phyloP scores from a whole-genome alignment of 1,140 invertebrate genomes.

The Hylaeus anthracinus region DNA sequence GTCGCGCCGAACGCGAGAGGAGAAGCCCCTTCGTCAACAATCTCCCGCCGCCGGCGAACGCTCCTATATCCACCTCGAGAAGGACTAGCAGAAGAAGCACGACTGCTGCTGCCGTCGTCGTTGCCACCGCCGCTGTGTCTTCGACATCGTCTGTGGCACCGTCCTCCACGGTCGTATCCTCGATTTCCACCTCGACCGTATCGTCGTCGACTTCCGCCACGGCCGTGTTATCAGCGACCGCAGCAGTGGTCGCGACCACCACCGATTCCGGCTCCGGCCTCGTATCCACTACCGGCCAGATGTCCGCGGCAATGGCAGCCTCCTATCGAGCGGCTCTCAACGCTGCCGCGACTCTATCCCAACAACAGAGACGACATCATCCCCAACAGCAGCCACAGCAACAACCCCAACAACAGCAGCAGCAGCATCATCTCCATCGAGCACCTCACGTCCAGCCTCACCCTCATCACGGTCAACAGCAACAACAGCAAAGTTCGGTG shows the following conservation, averaged over 20 bases:
- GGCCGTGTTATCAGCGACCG: slow-evolving; percentile 52
- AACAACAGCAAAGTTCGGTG: slow-evolving; percentile 70
- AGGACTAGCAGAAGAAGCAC: slow-evolving; percentile 55
- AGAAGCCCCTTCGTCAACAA: slow-evolving; percentile 89
- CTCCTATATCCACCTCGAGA: slow-evolving; percentile 61
- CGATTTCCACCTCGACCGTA: slow-evolving; percentile 41
- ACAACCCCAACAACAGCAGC: slow-evolving; percentile 59
- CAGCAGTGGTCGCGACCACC: slow-evolving; percentile 35
- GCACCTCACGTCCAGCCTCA: slow-evolving; percentile 16
- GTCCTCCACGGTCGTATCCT: slow-evolving; percentile 7
- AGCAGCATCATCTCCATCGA: slow-evolving; percentile 66
- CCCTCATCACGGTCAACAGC: slow-evolving; percentile 51
- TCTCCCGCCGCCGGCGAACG: slow-evolving; percentile 80
- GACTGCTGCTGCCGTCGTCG: slow-evolving; percentile 12
- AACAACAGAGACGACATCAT: slow-evolving; percentile 64
- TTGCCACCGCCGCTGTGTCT: slow-evolving; percentile 42
- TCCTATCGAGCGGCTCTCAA: slow-evolving; percentile 62
- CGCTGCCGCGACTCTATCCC: slow-evolving; percentile 53
- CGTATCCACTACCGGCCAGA: slow-evolving; percentile 49
- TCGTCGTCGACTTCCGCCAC: slow-evolving; percentile 56
- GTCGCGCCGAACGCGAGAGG: slow-evolving; percentile 88
- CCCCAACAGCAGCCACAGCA: slow-evolving; percentile 65
- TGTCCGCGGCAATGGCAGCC: slow-evolving; percentile 55
- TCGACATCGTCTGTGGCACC: slow-evolving; percentile 20
- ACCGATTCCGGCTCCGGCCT: slow-evolving; percentile 44